Conservation (phyloP, 2,113 vertebrate species). For the Copsychus sechellarum region DNA sequence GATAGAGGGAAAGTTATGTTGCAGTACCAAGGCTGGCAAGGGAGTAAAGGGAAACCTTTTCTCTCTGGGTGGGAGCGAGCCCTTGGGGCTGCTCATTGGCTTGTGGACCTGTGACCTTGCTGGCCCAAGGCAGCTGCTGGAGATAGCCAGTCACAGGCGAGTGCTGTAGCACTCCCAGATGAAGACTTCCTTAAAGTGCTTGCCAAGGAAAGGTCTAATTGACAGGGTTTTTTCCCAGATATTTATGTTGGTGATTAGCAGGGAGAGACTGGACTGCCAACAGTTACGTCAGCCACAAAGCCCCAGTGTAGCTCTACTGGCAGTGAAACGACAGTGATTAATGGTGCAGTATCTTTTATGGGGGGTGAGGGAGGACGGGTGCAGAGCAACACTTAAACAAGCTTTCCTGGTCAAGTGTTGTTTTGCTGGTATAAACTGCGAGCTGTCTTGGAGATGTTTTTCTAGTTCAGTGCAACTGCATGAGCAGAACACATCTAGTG, state of each 20-base stretch:
- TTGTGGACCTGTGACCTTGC: not conserved
- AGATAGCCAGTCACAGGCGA: not conserved
- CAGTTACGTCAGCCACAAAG: conserved; percentile 29
- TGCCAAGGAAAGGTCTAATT: conserved; percentile 37
- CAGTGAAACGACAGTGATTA: conserved; percentile 12
- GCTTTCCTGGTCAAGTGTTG: conserved; percentile 2
- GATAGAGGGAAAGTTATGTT: not conserved
- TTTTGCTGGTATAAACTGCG: not conserved
- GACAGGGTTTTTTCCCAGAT: not conserved
- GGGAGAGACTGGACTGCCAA: conserved; percentile 13
- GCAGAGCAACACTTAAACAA: not conserved
- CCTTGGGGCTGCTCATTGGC: not conserved
- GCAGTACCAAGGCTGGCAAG: not conserved
- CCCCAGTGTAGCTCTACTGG: conserved; percentile 20
- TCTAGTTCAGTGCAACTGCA: not conserved
- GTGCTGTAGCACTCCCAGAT: not conserved
- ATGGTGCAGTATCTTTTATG: conserved; percentile 11
- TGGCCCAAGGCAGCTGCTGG: not conserved
- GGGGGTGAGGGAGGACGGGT: not conserved
- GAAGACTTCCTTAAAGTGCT: not conserved
- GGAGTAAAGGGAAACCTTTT: not conserved
- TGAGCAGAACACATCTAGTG: not conserved
- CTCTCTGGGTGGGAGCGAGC: not conserved
- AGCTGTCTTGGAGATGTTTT: not conserved
- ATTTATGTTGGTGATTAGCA: conserved; percentile 23